Percentiles rank a stretch among this genome's conserved stretches.
phyloP scores from a whole-genome alignment of 2,797 vertebrate genomes.

The Rhinophrynus dorsalis region DNA sequence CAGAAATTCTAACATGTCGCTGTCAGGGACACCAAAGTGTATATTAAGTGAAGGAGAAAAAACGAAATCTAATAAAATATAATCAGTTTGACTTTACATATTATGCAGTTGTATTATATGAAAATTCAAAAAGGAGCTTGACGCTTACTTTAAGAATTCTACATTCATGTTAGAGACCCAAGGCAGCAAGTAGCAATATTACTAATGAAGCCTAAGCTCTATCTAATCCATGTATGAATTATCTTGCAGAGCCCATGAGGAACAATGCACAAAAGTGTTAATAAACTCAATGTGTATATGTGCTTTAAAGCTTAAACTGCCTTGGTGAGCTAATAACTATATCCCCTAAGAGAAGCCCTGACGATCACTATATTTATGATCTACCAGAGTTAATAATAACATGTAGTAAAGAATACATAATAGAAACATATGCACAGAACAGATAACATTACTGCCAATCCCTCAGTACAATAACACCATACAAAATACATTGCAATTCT shows the following conservation, averaged over 20 bases:
- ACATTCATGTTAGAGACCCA: neutral
- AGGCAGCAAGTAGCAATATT: conserved; percentile 24
- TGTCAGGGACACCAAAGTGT: no score
- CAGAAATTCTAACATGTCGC: no score
- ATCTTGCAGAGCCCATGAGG: conserved; percentile 9
- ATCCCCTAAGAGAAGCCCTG: conserved; percentile 4
- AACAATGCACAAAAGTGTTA: conserved; percentile 23
- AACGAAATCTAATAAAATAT: no score
- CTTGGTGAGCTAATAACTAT: conserved; percentile 23
- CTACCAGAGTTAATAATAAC: conserved; percentile 7
- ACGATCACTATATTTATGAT: conserved; percentile 20
- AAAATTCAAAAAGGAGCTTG: no score
- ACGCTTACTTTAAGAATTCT: conserved; percentile 5
- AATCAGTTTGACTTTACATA: no score
- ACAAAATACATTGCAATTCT: no score
- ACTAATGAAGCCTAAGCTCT: conserved; percentile 37
- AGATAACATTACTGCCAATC: conserved; percentile 6
- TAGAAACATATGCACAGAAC: conserved; percentile 1
- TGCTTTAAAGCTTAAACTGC: conserved; percentile 21
- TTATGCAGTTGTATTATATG: no score
- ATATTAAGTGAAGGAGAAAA: no score
- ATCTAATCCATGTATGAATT: conserved; percentile 36
- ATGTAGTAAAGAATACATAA: neutral
- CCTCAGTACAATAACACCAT: neutral
- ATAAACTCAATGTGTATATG: conserved; percentile 15